Evolutionary conservation across 2,113 vertebrate species (phyloP).

Genomic region (Parus major): DNA sequence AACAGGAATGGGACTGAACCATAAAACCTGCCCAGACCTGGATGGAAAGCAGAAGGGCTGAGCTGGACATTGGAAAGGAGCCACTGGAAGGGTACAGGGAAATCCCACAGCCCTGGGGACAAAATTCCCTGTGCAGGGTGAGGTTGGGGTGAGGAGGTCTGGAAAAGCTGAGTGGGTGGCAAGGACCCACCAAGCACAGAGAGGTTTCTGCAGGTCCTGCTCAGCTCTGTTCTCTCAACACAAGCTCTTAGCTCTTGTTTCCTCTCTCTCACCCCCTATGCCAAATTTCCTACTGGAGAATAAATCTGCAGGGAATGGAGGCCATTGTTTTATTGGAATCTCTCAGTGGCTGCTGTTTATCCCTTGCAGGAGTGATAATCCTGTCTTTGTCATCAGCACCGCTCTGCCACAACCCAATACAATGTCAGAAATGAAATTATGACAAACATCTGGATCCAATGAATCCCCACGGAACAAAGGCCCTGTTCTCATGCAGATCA

Average conservation of each 20-base stretch:
- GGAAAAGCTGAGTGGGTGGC: not conserved
- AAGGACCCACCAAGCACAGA: not conserved
- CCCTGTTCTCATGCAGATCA: slow-evolving; percentile 36
- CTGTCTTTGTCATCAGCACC: not conserved
- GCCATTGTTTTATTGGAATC: not conserved
- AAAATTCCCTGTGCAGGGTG: not conserved
- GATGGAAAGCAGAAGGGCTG: not conserved
- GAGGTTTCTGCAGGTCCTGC: not conserved
- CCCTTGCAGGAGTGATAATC: slow-evolving; percentile 8
- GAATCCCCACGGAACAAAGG: not conserved
- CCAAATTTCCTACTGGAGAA: not conserved
- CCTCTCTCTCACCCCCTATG: not conserved
- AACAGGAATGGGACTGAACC: not conserved
- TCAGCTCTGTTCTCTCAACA: not conserved
- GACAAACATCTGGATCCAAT: slow-evolving; percentile 32
- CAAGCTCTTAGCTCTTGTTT: not conserved
- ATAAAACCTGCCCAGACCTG: not conserved
- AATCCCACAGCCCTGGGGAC: not conserved
- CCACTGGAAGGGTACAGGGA: not conserved
- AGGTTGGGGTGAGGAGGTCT: not conserved
- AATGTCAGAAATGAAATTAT: slow-evolving; percentile 9
- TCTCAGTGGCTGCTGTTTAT: not conserved
- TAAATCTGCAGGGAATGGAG: not conserved
- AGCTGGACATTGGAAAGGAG: not conserved
- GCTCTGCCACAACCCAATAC: not conserved